phyloP scores from a whole-genome alignment of 2,888 invertebrate genomes.

The Barypeithes pellucidus region DNA sequence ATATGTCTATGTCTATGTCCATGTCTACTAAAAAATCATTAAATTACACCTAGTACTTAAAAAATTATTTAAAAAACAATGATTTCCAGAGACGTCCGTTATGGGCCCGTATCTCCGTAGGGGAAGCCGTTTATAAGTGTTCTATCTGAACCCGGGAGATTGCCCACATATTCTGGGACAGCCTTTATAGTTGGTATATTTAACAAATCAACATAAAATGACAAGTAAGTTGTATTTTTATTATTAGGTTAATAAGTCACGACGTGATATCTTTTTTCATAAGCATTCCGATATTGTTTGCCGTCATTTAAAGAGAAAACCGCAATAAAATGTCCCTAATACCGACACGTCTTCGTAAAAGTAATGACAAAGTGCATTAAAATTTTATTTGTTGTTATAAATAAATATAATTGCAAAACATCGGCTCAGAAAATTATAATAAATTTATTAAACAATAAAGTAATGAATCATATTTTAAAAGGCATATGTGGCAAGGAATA shows the following conservation, averaged over 20 bases:
- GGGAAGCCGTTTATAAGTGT: no score
- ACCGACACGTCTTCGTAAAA: conserved; percentile 58
- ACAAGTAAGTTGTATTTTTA: no score
- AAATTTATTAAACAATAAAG: conserved; percentile 60
- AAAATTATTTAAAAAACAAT: no score
- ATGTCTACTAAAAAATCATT: no score
- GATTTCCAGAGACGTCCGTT: no score
- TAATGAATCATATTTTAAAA: conserved; percentile 63
- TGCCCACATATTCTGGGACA: no score
- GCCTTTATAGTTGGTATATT: no score
- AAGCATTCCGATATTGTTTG: conserved; percentile 17
- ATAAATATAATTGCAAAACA: conserved; percentile 56
- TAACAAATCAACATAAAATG: neutral
- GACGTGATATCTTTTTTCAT: conserved; percentile 1
- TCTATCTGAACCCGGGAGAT: no score
- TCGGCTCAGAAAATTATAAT: conserved; percentile 55
- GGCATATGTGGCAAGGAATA: conserved; percentile 59
- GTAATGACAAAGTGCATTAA: conserved; percentile 60
- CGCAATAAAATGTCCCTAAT: conserved; percentile 57
- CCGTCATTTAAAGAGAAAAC: conserved; percentile 23
- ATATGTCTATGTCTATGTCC: no score
- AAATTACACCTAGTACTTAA: no score
- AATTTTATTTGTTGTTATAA: conserved; percentile 60
- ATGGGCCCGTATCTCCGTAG: no score
- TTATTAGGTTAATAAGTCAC: conserved; percentile 17